These are phyloP conservation scores for Lampropteryx suffumata DNA, from an alignment of 2,888 invertebrate species.

Conservation along the genomic window DNA sequence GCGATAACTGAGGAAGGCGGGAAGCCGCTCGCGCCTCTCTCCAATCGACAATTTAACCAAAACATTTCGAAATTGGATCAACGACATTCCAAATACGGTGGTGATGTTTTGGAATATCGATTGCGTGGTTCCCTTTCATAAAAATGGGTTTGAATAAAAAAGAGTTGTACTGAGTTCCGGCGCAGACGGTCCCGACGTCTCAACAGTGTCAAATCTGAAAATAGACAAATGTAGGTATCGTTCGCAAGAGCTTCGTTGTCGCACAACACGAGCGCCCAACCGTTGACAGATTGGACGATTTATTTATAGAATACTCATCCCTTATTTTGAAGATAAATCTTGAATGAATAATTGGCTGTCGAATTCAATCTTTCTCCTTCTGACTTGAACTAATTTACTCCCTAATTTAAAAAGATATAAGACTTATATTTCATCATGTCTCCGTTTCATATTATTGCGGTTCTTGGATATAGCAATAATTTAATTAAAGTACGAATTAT, in stretches of 20 bases:
- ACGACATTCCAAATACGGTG: conserved; percentile 40
- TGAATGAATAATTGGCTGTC: conserved; percentile 73
- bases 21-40: conserved; percentile 54
- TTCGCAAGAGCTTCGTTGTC: conserved; percentile 77
- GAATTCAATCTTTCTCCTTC: conserved; percentile 49
- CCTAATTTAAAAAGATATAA: conserved; percentile 17
- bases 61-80: conserved; percentile 46
- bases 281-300: conserved; percentile 80
- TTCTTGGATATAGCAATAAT: conserved; percentile 13
- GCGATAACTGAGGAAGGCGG: conserved; percentile 71
- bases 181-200: conserved; percentile 57
- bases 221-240: conserved; percentile 78
- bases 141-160: conserved; percentile 49
- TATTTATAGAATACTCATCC: conserved; percentile 74
- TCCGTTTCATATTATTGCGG: conserved; percentile 9
- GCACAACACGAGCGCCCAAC: conserved; percentile 76
- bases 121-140: conserved; percentile 47
- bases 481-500: conserved; percentile 12
- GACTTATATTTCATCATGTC: conserved; percentile 4
- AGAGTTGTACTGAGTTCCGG: conserved; percentile 68
- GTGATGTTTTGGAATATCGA: conserved; percentile 42
- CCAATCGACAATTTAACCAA: conserved; percentile 56
- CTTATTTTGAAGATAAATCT: conserved; percentile 66
- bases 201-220: conserved; percentile 72
- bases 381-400: conserved; percentile 12